Evolutionary conservation across 2,797 vertebrate genomes (phyloP).

Genomic region (Babyrousa celebensis): DNA sequence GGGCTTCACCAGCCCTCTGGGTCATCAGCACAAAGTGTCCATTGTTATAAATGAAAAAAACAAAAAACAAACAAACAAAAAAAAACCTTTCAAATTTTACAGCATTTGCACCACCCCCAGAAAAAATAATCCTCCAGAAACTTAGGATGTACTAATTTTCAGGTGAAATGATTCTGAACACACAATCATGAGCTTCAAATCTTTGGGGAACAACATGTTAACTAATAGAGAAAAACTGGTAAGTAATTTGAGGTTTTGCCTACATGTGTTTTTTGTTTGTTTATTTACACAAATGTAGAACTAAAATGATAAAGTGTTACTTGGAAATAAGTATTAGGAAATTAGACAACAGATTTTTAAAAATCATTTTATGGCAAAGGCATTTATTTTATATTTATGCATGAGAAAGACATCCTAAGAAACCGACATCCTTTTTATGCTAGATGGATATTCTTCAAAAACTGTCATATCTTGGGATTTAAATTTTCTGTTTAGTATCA

Average conservation of each 20-base stretch:
- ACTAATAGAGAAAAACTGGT: background rate
- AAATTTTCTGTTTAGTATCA: conserved; percentile 56
- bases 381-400: conserved; percentile 26
- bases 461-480: background rate
- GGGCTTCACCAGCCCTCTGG: background rate
- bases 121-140: background rate
- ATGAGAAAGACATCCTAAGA: conserved; percentile 12
- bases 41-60: background rate
- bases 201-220: background rate
- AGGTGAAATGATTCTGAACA: conserved; percentile 61
- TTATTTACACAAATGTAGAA: conserved; percentile 36
- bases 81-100: background rate
- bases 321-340: background rate
- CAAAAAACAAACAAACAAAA: background rate
- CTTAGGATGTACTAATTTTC: background rate
- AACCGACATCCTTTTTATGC: background rate
- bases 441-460: conserved; percentile 14
- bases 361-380: background rate
- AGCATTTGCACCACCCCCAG: background rate
- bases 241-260: background rate
- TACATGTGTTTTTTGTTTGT: background rate
- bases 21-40: background rate
- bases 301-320: background rate
- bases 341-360: conserved; percentile 8
- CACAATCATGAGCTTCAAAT: background rate